A percentile compares a stretch with the other conserved stretches of the same genome.
These are phyloP conservation scores for Dryocosmus kuriphilus DNA, from an alignment of 2,888 invertebrate species.

Conservation along the genomic window DNA sequence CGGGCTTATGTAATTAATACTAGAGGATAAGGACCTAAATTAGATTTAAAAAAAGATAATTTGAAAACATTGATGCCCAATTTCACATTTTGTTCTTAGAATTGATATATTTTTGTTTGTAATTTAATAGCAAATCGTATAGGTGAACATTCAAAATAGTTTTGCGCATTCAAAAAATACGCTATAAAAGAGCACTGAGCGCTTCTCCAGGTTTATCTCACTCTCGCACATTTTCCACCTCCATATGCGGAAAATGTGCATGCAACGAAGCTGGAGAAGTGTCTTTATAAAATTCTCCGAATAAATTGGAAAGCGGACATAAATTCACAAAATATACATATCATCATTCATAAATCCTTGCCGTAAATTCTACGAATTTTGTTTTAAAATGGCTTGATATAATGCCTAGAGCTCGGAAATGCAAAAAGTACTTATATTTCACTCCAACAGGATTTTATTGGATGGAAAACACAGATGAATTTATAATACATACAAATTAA, in stretches of 20 bases:
- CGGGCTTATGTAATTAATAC: neutral
- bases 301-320: neutral
- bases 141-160: neutral
- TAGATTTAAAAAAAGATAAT: neutral
- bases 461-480: constrained; percentile 1
- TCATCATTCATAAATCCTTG: neutral
- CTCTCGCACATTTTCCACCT: too few relatives aligned
- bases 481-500: constrained; percentile 21
- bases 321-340: neutral
- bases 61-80: neutral
- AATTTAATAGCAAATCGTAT: neutral
- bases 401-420: neutral
- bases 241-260: too few relatives aligned
- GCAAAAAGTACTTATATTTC: neutral
- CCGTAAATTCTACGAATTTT: neutral
- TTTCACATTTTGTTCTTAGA: neutral
- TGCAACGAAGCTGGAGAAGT: too few relatives aligned
- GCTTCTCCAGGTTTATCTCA: neutral
- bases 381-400: neutral
- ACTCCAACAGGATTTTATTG: neutral
- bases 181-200: neutral
- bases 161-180: neutral
- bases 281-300: neutral
- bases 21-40: neutral
- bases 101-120: constrained; percentile 19